Percentiles rank a stretch among this genome's conserved stretches.
Evolutionary conservation across 1,140 invertebrate genomes (phyloP).

Genomic region (Cryptotermes secundus): DNA sequence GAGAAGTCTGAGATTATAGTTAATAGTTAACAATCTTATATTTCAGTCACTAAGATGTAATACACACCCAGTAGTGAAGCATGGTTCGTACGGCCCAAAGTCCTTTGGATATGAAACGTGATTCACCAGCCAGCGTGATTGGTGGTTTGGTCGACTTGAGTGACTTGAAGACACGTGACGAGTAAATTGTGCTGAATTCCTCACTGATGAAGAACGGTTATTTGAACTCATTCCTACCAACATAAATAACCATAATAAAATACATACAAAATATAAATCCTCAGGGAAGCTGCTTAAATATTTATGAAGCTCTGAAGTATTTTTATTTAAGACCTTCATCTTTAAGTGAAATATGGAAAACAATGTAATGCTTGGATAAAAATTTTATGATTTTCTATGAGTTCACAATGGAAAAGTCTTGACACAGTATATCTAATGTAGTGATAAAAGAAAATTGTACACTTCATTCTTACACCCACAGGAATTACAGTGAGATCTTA

Average conservation of each 20-base stretch:
- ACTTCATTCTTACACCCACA: too few relatives aligned
- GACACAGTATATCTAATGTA: too few relatives aligned
- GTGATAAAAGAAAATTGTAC: too few relatives aligned
- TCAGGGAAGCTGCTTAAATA: not conserved
- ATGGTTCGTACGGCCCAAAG: slow-evolving; percentile 32
- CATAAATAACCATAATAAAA: slow-evolving; percentile 1
- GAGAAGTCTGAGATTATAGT: not conserved
- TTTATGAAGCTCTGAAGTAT: not conserved
- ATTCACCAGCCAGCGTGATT: slow-evolving; percentile 34
- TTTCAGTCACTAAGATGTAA: not conserved
- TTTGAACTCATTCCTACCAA: slow-evolving; percentile 29
- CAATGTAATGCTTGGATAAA: too few relatives aligned
- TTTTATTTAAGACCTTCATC: not conserved
- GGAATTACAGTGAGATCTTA: too few relatives aligned
- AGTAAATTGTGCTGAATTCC: slow-evolving; percentile 31
- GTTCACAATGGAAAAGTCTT: too few relatives aligned
- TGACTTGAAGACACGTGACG: slow-evolving; percentile 31
- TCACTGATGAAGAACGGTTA: slow-evolving; percentile 32
- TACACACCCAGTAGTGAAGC: slow-evolving; percentile 29
- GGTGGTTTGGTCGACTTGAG: slow-evolving; percentile 27
- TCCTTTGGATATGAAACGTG: slow-evolving; percentile 35
- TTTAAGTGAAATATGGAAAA: too few relatives aligned
- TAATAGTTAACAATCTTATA: not conserved
- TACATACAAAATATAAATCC: not conserved
- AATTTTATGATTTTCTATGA: too few relatives aligned